Evolutionary conservation across 2,888 invertebrate genomes (phyloP).

Genomic region (Heliconius cydno): DNA sequence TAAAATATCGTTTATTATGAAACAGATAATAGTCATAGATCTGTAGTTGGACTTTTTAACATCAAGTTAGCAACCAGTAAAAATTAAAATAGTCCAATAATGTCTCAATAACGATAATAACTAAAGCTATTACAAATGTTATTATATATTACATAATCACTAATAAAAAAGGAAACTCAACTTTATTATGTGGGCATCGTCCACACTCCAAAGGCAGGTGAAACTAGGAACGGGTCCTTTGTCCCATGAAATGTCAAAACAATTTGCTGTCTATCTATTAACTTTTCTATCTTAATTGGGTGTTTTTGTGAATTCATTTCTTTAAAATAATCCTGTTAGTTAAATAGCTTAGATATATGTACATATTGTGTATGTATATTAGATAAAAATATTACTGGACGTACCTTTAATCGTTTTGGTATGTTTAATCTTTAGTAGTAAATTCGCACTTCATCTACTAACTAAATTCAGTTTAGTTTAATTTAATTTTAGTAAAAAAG

Average conservation of each 20-base stretch:
- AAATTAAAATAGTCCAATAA: too few relatives aligned
- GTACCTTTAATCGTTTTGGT: too few relatives aligned
- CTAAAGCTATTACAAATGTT: background rate
- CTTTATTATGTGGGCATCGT: slow-evolving; percentile 37
- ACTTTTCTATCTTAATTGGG: slow-evolving; percentile 29
- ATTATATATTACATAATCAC: background rate
- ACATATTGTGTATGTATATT: background rate
- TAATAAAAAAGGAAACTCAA: slow-evolving; percentile 7
- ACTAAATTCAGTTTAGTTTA: too few relatives aligned
- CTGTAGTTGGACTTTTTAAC: too few relatives aligned
- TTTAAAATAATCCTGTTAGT: background rate
- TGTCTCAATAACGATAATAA: background rate
- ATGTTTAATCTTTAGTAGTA: too few relatives aligned
- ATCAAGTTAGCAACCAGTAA: too few relatives aligned
- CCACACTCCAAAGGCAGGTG: slow-evolving; percentile 36
- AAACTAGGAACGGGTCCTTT: slow-evolving; percentile 39
- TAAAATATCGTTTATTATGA: too few relatives aligned
- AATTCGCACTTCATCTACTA: too few relatives aligned
- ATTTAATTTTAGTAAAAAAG: too few relatives aligned
- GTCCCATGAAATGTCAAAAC: slow-evolving; percentile 42
- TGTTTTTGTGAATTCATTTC: slow-evolving; percentile 8
- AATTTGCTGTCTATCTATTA: slow-evolving; percentile 40
- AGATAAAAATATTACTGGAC: background rate
- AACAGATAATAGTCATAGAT: too few relatives aligned
- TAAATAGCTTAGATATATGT: background rate